phyloP scores from a whole-genome alignment of 2,888 invertebrate species.

The Pelosia muscerda region DNA sequence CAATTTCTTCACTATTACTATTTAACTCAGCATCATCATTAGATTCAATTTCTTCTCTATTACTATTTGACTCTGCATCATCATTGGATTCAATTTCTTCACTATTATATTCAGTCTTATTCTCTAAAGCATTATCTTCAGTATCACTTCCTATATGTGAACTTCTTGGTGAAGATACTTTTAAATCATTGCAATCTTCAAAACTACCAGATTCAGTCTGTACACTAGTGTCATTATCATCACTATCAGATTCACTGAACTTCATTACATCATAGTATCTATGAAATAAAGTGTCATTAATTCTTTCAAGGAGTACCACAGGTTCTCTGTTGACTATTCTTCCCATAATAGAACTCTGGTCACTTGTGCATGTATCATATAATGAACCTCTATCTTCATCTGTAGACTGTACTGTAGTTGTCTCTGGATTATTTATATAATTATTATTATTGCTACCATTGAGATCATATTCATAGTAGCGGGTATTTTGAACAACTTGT shows the following conservation, averaged over 20 bases:
- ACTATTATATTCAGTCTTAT: constrained; percentile 22
- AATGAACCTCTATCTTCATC: constrained; percentile 60
- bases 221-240: constrained; percentile 41
- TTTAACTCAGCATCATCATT: constrained; percentile 39
- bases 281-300: constrained; percentile 66
- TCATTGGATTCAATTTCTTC: constrained; percentile 33
- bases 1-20: not conserved
- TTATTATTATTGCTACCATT: constrained; percentile 7
- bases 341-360: constrained; percentile 48
- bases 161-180: constrained; percentile 28
- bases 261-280: constrained; percentile 63
- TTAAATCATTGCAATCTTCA: constrained; percentile 31
- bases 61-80: constrained; percentile 31
- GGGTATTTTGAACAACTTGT: constrained; percentile 12
- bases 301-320: constrained; percentile 62
- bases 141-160: constrained; percentile 36
- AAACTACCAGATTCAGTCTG: constrained; percentile 47
- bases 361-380: constrained; percentile 77
- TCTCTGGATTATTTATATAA: constrained; percentile 16
- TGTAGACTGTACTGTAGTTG: constrained; percentile 29
- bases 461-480: constrained; percentile 5
- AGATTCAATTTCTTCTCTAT: constrained; percentile 11
- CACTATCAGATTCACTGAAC: constrained; percentile 24
- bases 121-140: constrained; percentile 33
- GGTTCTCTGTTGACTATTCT: constrained; percentile 51